Conservation (phyloP, 30 jellyfish, hydroid and myxozoan genomes). For the Aurelia sp. region DNA sequence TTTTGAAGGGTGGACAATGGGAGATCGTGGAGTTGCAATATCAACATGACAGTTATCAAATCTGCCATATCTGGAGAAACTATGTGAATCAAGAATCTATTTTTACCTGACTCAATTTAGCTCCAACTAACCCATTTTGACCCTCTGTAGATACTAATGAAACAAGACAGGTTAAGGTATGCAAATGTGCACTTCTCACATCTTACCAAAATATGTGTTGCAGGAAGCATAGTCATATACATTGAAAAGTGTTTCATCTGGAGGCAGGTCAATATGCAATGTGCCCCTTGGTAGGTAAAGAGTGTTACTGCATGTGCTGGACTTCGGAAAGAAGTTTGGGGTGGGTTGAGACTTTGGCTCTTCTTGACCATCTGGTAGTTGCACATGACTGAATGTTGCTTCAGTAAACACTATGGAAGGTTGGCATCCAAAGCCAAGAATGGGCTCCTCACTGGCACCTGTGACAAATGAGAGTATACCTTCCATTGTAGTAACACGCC, state of each 20-base stretch:
- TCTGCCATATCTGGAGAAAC: too few species aligned
- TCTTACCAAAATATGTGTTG: slow-evolving; percentile 25
- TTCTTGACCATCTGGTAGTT: not conserved
- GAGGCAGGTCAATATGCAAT: slow-evolving; percentile 11
- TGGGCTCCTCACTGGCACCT: slow-evolving; percentile 64
- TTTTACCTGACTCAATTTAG: too few species aligned
- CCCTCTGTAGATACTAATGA: too few species aligned
- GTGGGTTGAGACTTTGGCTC: not conserved
- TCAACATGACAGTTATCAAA: too few species aligned
- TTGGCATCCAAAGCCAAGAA: slow-evolving; percentile 31
- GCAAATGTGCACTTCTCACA: too few species aligned
- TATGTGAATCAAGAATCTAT: too few species aligned
- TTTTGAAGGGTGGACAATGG: too few species aligned
- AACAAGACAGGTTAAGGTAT: too few species aligned
- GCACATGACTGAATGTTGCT: slow-evolving; percentile 1
- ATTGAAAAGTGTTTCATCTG: not conserved
- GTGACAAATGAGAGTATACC: slow-evolving; percentile 43
- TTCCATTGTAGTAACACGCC: not conserved
- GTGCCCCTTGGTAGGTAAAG: slow-evolving; percentile 47
- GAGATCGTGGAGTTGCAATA: too few species aligned
- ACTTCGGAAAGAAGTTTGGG: slow-evolving; percentile 39
- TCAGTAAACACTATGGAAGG: slow-evolving; percentile 24
- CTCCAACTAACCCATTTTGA: too few species aligned
- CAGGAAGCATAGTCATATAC: slow-evolving; percentile 21
- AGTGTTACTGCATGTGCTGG: slow-evolving; percentile 35